These are phyloP conservation scores for Tricholauxania praeusta DNA, from an alignment of 2,888 invertebrate species.

Conservation along the genomic window DNA sequence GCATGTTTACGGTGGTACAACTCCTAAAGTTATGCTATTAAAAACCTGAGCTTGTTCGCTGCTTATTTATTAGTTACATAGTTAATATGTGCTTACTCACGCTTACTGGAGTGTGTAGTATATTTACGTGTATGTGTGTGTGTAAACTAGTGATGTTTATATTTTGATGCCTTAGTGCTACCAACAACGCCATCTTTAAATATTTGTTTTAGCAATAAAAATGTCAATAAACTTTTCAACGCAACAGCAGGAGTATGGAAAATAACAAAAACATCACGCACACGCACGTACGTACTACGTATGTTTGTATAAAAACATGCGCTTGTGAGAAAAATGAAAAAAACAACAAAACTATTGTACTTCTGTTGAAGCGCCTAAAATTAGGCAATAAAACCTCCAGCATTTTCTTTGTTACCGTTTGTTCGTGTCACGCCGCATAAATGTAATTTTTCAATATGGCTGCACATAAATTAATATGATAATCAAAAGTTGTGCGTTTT, in stretches of 20 bases:
- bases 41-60: constrained; percentile 2
- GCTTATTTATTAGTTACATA: background rate
- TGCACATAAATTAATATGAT: constrained; percentile 49
- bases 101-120: background rate
- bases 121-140: background rate
- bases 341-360: background rate
- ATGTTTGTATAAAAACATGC: too few species aligned
- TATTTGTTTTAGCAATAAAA: constrained; percentile 58
- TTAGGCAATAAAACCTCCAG: constrained; percentile 42
- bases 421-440: constrained; percentile 44
- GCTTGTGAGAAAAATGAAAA: background rate
- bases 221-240: constrained; percentile 54
- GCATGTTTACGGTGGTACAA: constrained; percentile 3
- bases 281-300: background rate
- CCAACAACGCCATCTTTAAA: constrained; percentile 42
- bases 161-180: constrained; percentile 9
- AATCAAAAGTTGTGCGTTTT: constrained; percentile 50
- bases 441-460: constrained; percentile 46
- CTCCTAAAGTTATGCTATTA: constrained; percentile 45
- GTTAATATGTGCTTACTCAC: background rate
- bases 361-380: constrained; percentile 43
- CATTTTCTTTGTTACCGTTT: background rate
- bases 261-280: constrained; percentile 11
- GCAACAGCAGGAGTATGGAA: constrained; percentile 29
- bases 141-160: background rate